Conservation (phyloP, 2,797 vertebrate species). For the Dallia pectoralis region DNA sequence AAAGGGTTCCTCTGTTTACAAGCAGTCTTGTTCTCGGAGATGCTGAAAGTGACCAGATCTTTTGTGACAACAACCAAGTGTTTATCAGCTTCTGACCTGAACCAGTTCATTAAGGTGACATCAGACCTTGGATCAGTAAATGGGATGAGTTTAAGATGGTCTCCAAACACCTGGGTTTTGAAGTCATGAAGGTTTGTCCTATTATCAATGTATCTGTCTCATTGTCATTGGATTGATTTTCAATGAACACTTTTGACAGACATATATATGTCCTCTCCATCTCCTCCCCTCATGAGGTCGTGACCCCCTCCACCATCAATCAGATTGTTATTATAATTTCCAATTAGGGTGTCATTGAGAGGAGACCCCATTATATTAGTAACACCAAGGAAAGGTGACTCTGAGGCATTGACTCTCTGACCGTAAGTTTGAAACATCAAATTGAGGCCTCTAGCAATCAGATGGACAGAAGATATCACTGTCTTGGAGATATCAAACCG, state of each 20-base stretch:
- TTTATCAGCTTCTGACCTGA: conserved; percentile 44
- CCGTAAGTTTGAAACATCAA: conserved; percentile 8
- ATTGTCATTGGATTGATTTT: conserved; percentile 49
- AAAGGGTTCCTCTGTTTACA: conserved; percentile 29
- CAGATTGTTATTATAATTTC: conserved; percentile 53
- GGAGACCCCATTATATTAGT: conserved; percentile 44
- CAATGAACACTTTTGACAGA: conserved; percentile 37
- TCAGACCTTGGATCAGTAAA: not conserved
- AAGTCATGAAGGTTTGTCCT: conserved; percentile 40
- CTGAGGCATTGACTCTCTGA: conserved; percentile 17
- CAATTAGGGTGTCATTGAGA: conserved; percentile 33
- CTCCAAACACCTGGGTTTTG: conserved; percentile 5
- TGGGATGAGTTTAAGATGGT: conserved; percentile 11
- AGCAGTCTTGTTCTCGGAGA: conserved; percentile 33
- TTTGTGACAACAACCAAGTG: conserved; percentile 40
- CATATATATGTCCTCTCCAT: conserved; percentile 57
- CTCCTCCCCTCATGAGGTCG: conserved; percentile 45
- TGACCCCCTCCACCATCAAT: conserved; percentile 55
- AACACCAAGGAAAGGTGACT: conserved; percentile 29
- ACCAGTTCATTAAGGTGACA: conserved; percentile 47
- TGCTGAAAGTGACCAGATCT: conserved; percentile 48
- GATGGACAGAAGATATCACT: conserved; percentile 37
- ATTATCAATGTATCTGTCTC: conserved; percentile 49
- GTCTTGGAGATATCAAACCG: conserved; percentile 44
- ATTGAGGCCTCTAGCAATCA: conserved; percentile 50